These are phyloP conservation scores for Nesometra sesokonis DNA, from an alignment of 35 echinoderm and acorn worm genomes.

Conservation along the genomic window DNA sequence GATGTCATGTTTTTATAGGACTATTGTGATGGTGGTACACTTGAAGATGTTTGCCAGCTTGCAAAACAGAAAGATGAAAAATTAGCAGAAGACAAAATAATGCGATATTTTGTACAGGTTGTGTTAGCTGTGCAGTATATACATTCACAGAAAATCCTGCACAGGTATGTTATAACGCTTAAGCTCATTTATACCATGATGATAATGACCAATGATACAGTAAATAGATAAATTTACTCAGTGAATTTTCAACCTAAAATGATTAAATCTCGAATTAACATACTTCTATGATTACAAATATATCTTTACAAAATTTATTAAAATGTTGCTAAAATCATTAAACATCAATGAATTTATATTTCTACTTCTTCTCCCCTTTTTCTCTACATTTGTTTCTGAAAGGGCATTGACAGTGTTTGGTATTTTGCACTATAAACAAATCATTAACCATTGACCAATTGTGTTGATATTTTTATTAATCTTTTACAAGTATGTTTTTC, in stretches of 20 bases:
- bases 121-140: slow-evolving; percentile 95
- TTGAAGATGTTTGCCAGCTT: slow-evolving; percentile 55
- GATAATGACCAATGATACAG: no score
- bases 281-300: neutral
- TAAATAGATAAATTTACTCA: no score
- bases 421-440: neutral
- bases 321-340: no score
- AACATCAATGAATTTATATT: no score
- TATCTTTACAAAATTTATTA: no score
- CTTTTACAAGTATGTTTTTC: no score
- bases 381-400: no score
- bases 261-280: neutral
- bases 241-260: neutral
- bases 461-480: no score
- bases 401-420: no score
- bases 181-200: no score
- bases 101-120: slow-evolving; percentile 96
- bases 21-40: slow-evolving; percentile 88
- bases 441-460: no score
- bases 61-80: slow-evolving; percentile 16
- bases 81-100: slow-evolving; percentile 58
- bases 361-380: no score
- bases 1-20: slow-evolving; percentile 46
- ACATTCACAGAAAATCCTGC: slow-evolving; percentile 82
- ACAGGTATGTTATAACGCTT: slow-evolving; percentile 60